Conservation (phyloP, 2,797 vertebrate species). For the Leuciscus waleckii region DNA sequence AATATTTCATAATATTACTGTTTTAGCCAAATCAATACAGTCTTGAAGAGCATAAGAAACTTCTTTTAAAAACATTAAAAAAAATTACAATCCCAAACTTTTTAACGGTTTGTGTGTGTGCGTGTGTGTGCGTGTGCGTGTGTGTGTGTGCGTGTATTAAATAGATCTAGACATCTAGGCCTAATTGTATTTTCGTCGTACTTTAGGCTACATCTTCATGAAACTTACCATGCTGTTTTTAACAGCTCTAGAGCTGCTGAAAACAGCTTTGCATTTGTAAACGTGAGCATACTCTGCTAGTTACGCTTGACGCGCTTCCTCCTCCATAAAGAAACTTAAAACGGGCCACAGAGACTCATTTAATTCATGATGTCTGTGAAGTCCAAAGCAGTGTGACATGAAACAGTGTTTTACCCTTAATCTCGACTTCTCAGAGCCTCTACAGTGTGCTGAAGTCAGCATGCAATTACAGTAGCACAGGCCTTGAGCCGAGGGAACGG, state of each 20-base stretch:
- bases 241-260: background rate
- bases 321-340: background rate
- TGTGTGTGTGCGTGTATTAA: background rate
- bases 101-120: background rate
- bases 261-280: slow-evolving; percentile 26
- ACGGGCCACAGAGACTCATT: slow-evolving; percentile 20
- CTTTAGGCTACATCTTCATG: background rate
- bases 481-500: slow-evolving; percentile 15
- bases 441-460: slow-evolving; percentile 60
- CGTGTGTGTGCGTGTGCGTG: too few species aligned
- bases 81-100: background rate
- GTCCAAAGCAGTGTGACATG: slow-evolving; percentile 38
- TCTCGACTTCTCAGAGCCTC: slow-evolving; percentile 37
- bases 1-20: background rate
- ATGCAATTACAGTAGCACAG: slow-evolving; percentile 50
- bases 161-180: background rate
- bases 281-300: background rate
- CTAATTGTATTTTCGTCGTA: background rate
- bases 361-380: slow-evolving; percentile 20
- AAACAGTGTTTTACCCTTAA: slow-evolving; percentile 52
- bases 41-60: background rate
- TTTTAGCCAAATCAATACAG: background rate
- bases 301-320: background rate
- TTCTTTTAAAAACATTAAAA: background rate
- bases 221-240: background rate